Evolutionary conservation across 2,113 vertebrate genomes (phyloP).

Genomic region (Mellivora capensis): DNA sequence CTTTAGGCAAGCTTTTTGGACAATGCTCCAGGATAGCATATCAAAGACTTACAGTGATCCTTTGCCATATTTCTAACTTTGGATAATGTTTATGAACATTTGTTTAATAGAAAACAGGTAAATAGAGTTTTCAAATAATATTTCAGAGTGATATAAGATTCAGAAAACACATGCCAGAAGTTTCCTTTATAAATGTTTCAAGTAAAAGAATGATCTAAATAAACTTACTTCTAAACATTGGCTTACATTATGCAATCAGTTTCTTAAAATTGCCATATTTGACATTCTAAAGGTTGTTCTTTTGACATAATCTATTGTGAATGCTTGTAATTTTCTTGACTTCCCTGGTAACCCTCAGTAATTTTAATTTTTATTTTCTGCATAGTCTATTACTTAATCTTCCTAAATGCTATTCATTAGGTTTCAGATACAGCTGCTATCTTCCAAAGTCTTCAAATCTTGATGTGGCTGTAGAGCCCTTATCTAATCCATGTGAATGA

Average conservation of each 20-base stretch:
- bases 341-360: not conserved
- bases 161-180: not conserved
- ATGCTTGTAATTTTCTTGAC: not conserved
- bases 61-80: not conserved
- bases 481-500: not conserved
- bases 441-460: not conserved
- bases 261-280: not conserved
- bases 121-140: not conserved
- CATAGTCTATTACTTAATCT: slow-evolving; percentile 2
- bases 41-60: not conserved
- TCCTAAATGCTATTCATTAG: slow-evolving; percentile 19
- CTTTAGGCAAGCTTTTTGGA: not conserved
- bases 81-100: not conserved
- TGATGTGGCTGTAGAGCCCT: not conserved
- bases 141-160: not conserved
- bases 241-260: not conserved
- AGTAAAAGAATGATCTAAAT: not conserved
- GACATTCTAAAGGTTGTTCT: not conserved
- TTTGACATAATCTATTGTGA: not conserved
- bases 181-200: not conserved
- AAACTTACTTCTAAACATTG: not conserved
- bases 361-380: slow-evolving; percentile 36
- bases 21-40: not conserved
- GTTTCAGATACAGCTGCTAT: slow-evolving; percentile 20
- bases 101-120: not conserved